phyloP scores from a whole-genome alignment of 1,140 invertebrate species.

The Bicyclus anynana region DNA sequence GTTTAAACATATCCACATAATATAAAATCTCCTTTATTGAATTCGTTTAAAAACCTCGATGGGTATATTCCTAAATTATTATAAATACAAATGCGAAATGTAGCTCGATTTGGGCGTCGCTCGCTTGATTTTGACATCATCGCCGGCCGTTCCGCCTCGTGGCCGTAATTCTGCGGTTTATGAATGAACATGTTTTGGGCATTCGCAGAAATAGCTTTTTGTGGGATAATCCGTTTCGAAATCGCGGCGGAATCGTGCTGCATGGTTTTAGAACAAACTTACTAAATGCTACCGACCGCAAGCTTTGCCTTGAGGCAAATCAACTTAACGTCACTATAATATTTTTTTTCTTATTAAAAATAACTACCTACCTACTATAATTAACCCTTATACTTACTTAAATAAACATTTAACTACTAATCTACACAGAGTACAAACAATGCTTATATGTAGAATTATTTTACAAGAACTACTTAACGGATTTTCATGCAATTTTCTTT shows the following conservation, averaged over 20 bases:
- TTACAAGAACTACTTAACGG: no score
- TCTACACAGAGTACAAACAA: no score
- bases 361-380: no score
- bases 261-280: conserved; percentile 34
- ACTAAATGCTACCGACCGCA: conserved; percentile 41
- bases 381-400: no score
- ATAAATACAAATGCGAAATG: not conserved
- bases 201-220: conserved; percentile 49
- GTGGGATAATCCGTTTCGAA: conserved; percentile 37
- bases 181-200: conserved; percentile 50
- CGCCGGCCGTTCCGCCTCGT: conserved; percentile 38
- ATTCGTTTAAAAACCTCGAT: no score
- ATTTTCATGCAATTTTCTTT: no score
- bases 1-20: no score
- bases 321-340: conserved; percentile 36
- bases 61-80: no score
- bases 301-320: conserved; percentile 45
- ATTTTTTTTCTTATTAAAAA: no score
- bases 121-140: conserved; percentile 43
- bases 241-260: conserved; percentile 42
- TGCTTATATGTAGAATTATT: no score
- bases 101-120: not conserved
- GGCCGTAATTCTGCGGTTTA: conserved; percentile 36
- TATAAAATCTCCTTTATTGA: no score
- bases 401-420: no score